Base-by-base conservation (phyloP, 2,113 vertebrate genomes). In the Penelope pileata region DNA sequence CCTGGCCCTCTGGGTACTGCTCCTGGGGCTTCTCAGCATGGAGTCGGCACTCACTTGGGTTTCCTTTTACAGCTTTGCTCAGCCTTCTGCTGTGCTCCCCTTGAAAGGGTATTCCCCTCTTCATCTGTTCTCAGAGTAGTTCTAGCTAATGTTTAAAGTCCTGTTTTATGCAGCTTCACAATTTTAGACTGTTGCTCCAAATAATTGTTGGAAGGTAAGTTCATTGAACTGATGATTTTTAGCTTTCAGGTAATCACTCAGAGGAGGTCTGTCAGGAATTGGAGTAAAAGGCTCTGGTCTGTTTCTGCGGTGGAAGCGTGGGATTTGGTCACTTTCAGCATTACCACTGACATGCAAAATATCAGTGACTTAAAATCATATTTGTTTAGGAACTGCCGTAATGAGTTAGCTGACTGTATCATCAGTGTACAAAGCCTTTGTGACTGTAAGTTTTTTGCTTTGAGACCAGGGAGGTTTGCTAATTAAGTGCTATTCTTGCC, bases 401-500 rank as follows among this genome's bases (percentile, higher is more conserved):
- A 26, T 24, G 42, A 68, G 16, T 51, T 90, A 78, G 29, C 69
- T 60, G 51, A 29, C n/a, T 48, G 7, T 66, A 58, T 86, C 4
- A 4, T 19, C 24, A 34, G 12, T 13, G 16, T 81, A n/a, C 30
- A 60, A 59, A n/a, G 38, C 53, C n/a, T 84, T 89, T 34, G 11
- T 66, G 18, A 34, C 17, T 84, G 4, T 72, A 8, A 73, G 36
- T 6, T 73, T 86, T n/a, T 84, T 91, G 40, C 19, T 73, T 91
- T 54, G 17, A 83, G 43, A 64, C 21, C 14, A 3, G 17, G 36
- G 56, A 80, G 12, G 38, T 75, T 60, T 94, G 72, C 76, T 34
- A 85, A 82, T 72, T 92, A 63, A 95, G 74, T 86, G 56, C 13
- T 97, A 10, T 43, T 88, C 88, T 97, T 97, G 51, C 83, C 56